phyloP scores from a whole-genome alignment of 2,888 invertebrate genomes.

The Salticus scenicus region DNA sequence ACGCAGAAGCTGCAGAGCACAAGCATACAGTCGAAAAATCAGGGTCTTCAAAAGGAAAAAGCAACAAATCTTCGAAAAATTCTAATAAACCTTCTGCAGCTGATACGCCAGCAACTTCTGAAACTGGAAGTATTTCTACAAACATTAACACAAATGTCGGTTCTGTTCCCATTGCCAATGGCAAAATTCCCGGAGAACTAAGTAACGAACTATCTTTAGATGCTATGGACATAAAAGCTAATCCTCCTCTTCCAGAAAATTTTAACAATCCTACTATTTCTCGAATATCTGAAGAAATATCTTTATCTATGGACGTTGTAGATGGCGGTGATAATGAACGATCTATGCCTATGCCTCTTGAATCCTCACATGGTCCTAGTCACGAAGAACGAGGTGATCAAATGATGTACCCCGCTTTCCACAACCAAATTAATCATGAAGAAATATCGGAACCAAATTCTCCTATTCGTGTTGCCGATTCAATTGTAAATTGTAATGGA shows the following conservation, averaged over 20 bases:
- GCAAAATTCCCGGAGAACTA: constrained; percentile 38
- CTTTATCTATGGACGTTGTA: constrained; percentile 24
- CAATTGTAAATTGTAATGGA: constrained; percentile 30
- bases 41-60: constrained; percentile 48
- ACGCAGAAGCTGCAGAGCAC: constrained; percentile 90
- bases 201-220: constrained; percentile 45
- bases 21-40: constrained; percentile 76
- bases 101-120: not conserved
- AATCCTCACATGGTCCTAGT: constrained; percentile 49
- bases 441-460: constrained; percentile 29
- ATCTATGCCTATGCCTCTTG: constrained; percentile 23
- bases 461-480: constrained; percentile 4
- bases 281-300: constrained; percentile 34
- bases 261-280: constrained; percentile 9
- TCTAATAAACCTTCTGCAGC: constrained; percentile 15
- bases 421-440: constrained; percentile 45
- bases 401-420: constrained; percentile 24
- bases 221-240: constrained; percentile 18
- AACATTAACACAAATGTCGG: constrained; percentile 7
- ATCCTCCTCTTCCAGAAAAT: constrained; percentile 30
- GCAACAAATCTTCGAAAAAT: constrained; percentile 58
- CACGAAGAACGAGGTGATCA: constrained; percentile 36
- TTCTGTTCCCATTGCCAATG: constrained; percentile 28
- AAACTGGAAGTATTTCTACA: not conserved
- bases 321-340: constrained; percentile 24